Base-by-base conservation (phyloP, 2,888 invertebrate genomes). In the Chrysina gloriosa region DNA sequence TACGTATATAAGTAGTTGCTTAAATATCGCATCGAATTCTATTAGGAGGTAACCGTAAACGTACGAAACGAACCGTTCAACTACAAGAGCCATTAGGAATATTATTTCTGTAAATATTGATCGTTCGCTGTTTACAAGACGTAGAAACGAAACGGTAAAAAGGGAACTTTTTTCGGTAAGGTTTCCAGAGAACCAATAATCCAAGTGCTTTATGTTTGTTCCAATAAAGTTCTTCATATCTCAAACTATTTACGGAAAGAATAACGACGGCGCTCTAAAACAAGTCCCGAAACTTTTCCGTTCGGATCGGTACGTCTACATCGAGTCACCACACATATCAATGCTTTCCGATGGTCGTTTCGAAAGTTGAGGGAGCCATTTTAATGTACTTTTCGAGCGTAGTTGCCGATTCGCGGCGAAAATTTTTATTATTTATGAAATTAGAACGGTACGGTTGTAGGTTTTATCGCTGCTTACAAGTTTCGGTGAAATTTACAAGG, bases 201-300 rank as follows among this genome's bases (percentile, higher is more conserved):
- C 31, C 31, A 31, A 52, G 31, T 31, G 52, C 52, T 31, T 52
- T 52, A 31, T 31, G 52, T 29, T 29, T 6, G 52, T n/a, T n/a
- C 31, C 9, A 19, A 31, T 52, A 52, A 52, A 52, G 52, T 52
- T 52, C 34, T 52, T 52, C 52, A 52, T 31, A 31, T 52, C 34
- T 34, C 6, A 19, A 29, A 31, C 52, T 52, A 52, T 31, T 52
- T 19, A 31, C 19, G 31, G 9, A 16, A 16, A 31, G 52, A 31
- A 34, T 34, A 19, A 21, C 52, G 19, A 19, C n/a, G 31, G 31
- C 6, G n/a, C 31, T 6, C 9, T 31, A 31, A 31, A 31, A 31
- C 31, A 31, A 31, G 9, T 31, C n/a, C n/a, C 31, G 31, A 31
- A 31, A 31, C 31, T 31, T 31, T 31, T n/a, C 31, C n/a, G n/a